Evolutionary conservation across 2,888 invertebrate species (phyloP).

Genomic region (Parnassius apollo): DNA sequence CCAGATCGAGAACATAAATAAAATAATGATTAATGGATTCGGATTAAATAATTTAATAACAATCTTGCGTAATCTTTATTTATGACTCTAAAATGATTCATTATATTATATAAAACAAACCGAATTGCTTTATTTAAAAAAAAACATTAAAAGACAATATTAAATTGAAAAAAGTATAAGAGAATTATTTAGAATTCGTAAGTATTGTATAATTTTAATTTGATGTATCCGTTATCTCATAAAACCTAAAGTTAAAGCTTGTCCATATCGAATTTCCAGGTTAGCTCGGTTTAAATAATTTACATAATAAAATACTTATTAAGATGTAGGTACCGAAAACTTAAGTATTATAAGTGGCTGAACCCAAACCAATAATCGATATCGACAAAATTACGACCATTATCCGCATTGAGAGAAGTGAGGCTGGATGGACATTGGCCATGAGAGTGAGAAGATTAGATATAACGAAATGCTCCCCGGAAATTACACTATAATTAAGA

Average conservation of each 20-base stretch:
- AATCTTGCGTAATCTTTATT: too few relatives aligned
- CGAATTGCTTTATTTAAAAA: too few relatives aligned
- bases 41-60: background rate
- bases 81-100: too few relatives aligned
- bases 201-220: too few relatives aligned
- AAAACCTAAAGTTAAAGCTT: slow-evolving; percentile 31
- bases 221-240: slow-evolving; percentile 21
- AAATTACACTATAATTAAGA: slow-evolving; percentile 79
- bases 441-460: slow-evolving; percentile 73
- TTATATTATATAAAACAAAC: too few relatives aligned
- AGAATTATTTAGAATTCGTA: too few relatives aligned
- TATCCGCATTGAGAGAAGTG: slow-evolving; percentile 42
- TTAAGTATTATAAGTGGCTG: slow-evolving; percentile 43
- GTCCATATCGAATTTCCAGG: slow-evolving; percentile 35
- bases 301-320: slow-evolving; percentile 42
- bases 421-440: slow-evolving; percentile 53
- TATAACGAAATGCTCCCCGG: slow-evolving; percentile 63
- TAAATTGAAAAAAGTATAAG: too few relatives aligned
- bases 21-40: slow-evolving; percentile 35
- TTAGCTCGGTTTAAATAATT: slow-evolving; percentile 36
- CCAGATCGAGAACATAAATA: slow-evolving; percentile 42
- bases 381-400: slow-evolving; percentile 52
- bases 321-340: slow-evolving; percentile 38
- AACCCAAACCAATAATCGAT: slow-evolving; percentile 53
- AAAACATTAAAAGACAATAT: too few relatives aligned